A percentile compares a stretch with the other conserved stretches of the same genome.
Evolutionary conservation across 1,140 invertebrate species (phyloP).

Genomic region (Atta cephalotes): DNA sequence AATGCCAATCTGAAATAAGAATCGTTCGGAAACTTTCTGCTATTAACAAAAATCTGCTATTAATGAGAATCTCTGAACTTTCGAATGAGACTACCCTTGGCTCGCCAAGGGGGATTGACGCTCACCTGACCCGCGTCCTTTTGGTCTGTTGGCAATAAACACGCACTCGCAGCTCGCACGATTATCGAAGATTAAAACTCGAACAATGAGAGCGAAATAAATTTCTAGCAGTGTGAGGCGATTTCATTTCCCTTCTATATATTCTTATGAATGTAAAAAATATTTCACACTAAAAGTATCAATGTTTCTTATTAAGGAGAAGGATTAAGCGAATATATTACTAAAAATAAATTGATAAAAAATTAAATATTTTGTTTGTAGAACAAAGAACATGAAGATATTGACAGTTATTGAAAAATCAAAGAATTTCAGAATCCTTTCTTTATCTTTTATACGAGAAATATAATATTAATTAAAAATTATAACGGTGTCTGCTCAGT

Average conservation of each 20-base stretch:
- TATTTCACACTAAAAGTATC: not conserved
- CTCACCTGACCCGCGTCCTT: constrained; percentile 63
- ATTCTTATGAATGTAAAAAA: not conserved
- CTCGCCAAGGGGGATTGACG: constrained; percentile 35
- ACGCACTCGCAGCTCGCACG: constrained; percentile 58
- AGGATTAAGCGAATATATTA: no score
- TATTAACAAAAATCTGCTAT: constrained; percentile 7
- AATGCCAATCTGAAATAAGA: not conserved
- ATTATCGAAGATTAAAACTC: constrained; percentile 53
- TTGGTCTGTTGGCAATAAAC: constrained; percentile 63
- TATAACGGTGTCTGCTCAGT: no score
- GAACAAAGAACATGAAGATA: no score
- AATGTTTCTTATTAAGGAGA: no score
- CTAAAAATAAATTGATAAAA: no score
- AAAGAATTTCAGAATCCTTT: no score
- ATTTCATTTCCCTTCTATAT: not conserved
- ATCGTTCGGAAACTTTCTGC: not conserved
- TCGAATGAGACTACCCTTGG: constrained; percentile 37
- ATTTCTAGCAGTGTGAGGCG: not conserved
- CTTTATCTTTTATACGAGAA: no score
- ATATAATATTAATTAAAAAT: no score
- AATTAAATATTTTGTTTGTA: no score
- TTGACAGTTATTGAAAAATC: no score
- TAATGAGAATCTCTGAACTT: constrained; percentile 25
- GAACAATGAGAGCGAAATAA: constrained; percentile 10